phyloP scores from a whole-genome alignment of 2,888 invertebrate species.

The Tetragonisca angustula region DNA sequence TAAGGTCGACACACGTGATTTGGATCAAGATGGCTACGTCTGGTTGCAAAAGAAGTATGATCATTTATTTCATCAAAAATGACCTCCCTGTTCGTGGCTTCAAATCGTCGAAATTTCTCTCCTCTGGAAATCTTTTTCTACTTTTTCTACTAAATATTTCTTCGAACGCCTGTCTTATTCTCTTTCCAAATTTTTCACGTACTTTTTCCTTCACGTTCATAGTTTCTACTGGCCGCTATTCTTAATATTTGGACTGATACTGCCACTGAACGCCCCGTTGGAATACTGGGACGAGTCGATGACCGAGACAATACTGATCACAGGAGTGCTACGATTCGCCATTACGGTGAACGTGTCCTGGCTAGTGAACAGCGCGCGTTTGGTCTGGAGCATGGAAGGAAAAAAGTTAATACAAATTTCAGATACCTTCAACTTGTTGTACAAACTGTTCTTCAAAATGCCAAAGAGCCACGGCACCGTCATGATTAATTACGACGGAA shows the following conservation, averaged over 20 bases:
- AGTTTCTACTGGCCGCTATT: conserved; percentile 91
- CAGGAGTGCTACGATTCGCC: conserved; percentile 89
- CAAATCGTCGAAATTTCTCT: neutral
- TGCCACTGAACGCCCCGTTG: conserved; percentile 91
- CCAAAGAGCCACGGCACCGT: conserved; percentile 79
- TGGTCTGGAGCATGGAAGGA: conserved; percentile 90
- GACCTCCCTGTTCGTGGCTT: neutral
- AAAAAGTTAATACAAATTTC: conserved; percentile 87
- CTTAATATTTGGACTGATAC: conserved; percentile 86
- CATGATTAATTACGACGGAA: conserved; percentile 73
- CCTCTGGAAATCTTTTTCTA: neutral
- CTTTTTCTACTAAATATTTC: neutral
- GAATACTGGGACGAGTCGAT: conserved; percentile 92
- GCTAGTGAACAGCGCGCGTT: conserved; percentile 90
- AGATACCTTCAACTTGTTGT: conserved; percentile 71
- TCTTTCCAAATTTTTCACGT: neutral
- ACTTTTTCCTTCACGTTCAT: neutral
- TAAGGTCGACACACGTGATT: conserved; percentile 91
- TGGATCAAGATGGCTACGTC: conserved; percentile 91
- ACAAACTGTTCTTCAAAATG: conserved; percentile 76
- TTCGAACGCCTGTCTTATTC: neutral
- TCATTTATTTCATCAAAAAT: conserved; percentile 6
- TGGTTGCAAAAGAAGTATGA: conserved; percentile 92
- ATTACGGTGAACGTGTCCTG: conserved; percentile 88
- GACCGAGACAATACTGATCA: conserved; percentile 87